Percentiles rank a stretch among this genome's conserved stretches.
phyloP scores from a whole-genome alignment of 2,797 vertebrate species.

The Bradypodion pumilum region DNA sequence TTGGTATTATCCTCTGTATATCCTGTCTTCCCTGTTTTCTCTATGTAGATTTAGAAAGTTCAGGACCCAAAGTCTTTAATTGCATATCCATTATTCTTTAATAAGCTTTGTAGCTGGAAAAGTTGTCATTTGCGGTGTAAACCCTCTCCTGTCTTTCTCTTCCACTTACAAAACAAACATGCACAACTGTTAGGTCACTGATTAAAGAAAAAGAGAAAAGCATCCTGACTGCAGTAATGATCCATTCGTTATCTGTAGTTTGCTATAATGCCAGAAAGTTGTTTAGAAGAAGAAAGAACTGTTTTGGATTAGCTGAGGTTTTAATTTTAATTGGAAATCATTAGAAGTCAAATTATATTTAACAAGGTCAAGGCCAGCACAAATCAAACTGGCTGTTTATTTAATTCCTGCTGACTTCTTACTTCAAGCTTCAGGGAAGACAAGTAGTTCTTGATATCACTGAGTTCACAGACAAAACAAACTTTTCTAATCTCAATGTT shows the following conservation, averaged over 20 bases:
- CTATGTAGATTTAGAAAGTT: neutral
- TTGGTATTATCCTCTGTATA: neutral
- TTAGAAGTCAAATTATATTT: constrained; percentile 55
- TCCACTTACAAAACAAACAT: constrained; percentile 10
- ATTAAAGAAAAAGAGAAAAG: constrained; percentile 29
- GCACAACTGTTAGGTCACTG: neutral
- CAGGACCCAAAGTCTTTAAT: neutral
- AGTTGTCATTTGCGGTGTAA: neutral
- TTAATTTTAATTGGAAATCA: constrained; percentile 58
- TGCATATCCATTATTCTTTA: neutral
- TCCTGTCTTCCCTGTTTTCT: neutral
- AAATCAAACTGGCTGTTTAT: constrained; percentile 37
- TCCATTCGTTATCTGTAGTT: constrained; percentile 41
- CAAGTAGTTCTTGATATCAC: constrained; percentile 50
- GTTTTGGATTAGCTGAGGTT: constrained; percentile 44
- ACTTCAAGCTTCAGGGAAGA: constrained; percentile 50
- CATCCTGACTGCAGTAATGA: constrained; percentile 37
- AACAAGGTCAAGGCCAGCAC: constrained; percentile 46
- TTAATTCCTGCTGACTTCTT: constrained; percentile 48
- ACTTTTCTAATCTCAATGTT: constrained; percentile 45
- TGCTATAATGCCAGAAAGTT: constrained; percentile 17
- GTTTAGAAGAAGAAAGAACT: constrained; percentile 25
- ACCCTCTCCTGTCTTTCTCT: neutral
- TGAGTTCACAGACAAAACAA: constrained; percentile 46
- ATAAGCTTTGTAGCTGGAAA: neutral